phyloP scores from a whole-genome alignment of 2,113 vertebrate species.

The Plestiodon gilberti region DNA sequence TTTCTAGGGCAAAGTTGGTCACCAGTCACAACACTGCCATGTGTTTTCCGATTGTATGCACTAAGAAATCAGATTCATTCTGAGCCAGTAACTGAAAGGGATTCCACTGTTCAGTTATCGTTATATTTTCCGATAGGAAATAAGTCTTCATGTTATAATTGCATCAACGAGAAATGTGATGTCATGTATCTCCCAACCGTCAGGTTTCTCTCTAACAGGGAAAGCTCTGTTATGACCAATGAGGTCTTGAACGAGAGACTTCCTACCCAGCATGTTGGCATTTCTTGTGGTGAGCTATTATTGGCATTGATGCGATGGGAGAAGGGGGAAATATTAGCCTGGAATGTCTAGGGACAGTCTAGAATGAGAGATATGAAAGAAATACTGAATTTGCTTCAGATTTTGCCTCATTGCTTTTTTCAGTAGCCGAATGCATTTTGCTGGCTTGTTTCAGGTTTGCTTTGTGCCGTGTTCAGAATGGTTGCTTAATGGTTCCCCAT shows the following conservation, averaged over 20 bases:
- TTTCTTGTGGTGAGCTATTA: neutral
- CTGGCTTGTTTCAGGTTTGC: too few relatives aligned
- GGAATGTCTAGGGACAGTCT: too few relatives aligned
- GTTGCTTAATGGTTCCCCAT: too few relatives aligned
- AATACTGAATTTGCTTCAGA: too few relatives aligned
- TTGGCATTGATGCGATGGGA: neutral
- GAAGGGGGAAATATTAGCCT: neutral
- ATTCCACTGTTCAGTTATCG: neutral
- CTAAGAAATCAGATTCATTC: neutral
- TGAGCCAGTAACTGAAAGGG: neutral
- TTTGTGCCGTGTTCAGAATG: too few relatives aligned
- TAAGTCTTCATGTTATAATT: neutral
- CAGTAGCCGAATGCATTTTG: too few relatives aligned
- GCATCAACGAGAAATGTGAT: slow-evolving; percentile 15
- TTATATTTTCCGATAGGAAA: neutral
- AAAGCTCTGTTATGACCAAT: neutral
- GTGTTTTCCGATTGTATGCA: neutral
- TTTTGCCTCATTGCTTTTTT: too few relatives aligned
- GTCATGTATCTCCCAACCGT: neutral
- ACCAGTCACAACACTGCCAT: neutral
- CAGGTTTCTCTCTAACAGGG: neutral
- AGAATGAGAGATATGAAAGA: too few relatives aligned
- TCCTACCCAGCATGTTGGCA: neutral
- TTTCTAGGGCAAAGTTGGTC: neutral
- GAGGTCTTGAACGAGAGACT: neutral